Evolutionary conservation across 2,113 vertebrate species (phyloP).

Genomic region (Scopus umbretta): DNA sequence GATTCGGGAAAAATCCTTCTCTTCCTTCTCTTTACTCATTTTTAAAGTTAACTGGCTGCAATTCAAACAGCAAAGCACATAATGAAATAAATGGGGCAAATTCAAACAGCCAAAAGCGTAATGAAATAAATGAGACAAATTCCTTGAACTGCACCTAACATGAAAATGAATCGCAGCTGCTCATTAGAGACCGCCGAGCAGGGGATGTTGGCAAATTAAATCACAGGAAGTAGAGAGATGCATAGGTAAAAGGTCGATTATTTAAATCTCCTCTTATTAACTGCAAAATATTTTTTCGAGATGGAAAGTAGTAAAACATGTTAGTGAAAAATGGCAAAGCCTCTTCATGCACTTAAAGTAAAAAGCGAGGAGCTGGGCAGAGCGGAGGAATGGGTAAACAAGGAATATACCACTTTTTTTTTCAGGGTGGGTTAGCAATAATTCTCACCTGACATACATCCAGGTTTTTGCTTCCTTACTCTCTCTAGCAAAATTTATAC

Average conservation of each 20-base stretch:
- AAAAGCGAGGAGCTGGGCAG: background rate
- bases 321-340: background rate
- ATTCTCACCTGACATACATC: background rate
- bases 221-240: background rate
- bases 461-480: background rate
- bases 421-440: background rate
- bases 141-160: conserved; percentile 30
- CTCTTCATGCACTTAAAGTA: background rate
- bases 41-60: background rate
- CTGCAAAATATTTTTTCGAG: background rate
- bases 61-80: background rate
- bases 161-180: conserved; percentile 13
- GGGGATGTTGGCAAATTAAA: background rate
- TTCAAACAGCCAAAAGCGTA: background rate
- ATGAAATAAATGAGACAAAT: conserved; percentile 58
- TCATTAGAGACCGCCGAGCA: background rate
- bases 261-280: background rate
- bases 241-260: background rate
- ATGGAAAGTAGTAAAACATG: background rate
- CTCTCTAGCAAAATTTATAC: background rate
- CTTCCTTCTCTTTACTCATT: background rate
- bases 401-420: background rate
- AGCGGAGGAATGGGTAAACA: background rate
- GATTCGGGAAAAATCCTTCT: background rate
- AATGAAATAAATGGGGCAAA: conserved; percentile 17